Evolutionary conservation across 2,888 invertebrate genomes (phyloP).

Genomic region (Scaptomyza cyrtandrae): DNA sequence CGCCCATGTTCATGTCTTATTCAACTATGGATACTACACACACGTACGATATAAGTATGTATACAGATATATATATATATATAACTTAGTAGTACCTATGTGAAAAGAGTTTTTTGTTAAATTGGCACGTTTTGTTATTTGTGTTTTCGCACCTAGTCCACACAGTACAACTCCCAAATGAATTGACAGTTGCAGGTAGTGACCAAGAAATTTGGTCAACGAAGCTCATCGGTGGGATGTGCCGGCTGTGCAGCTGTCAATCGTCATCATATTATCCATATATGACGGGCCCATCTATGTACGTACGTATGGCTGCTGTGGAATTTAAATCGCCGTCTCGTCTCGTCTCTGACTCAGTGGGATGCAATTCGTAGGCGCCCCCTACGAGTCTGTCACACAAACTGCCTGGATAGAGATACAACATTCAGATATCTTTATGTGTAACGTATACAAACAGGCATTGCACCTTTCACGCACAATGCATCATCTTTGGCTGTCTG

Average conservation of each 20-base stretch:
- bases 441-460: constrained; percentile 25
- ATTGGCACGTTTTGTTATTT: constrained; percentile 73
- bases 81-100: not conserved
- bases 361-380: constrained; percentile 80
- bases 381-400: constrained; percentile 75
- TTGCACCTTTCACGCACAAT: constrained; percentile 80
- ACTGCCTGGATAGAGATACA: constrained; percentile 73
- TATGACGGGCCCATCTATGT: constrained; percentile 73
- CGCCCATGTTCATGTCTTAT: constrained; percentile 78
- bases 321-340: constrained; percentile 70
- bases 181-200: constrained; percentile 65
- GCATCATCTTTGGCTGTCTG: constrained; percentile 76
- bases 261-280: constrained; percentile 73
- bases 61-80: constrained; percentile 11
- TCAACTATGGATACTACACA: constrained; percentile 69
- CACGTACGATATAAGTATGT: not conserved
- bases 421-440: constrained; percentile 73
- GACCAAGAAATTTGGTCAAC: constrained; percentile 31
- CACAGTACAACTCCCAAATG: constrained; percentile 58
- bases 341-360: constrained; percentile 71
- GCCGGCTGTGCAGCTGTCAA: constrained; percentile 76
- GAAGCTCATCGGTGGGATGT: constrained; percentile 42
- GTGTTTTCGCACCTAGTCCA: constrained; percentile 64
- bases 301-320: constrained; percentile 47
- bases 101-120: constrained; percentile 11